Percentiles rank a stretch among this genome's conserved stretches.
These are phyloP conservation scores for Zaprionus bogoriensis DNA, from an alignment of 2,888 invertebrate genomes.

Conservation along the genomic window DNA sequence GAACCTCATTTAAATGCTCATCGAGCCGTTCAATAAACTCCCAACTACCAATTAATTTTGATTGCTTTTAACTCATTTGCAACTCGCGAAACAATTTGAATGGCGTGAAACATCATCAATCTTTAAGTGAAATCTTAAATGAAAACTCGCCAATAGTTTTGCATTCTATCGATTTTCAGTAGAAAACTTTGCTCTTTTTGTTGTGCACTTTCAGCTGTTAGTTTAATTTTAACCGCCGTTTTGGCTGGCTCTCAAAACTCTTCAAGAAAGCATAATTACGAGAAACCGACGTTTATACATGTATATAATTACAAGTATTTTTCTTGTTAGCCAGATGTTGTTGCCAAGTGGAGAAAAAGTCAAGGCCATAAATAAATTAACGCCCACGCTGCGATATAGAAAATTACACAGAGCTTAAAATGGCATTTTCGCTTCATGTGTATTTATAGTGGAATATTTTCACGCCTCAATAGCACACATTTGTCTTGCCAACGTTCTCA, in stretches of 20 bases:
- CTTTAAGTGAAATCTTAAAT: conserved; percentile 18
- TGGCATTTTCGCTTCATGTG: conserved; percentile 37
- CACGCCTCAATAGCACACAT: conserved; percentile 75
- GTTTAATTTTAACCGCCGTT: no score
- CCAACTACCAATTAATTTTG: neutral
- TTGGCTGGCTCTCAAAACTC: neutral
- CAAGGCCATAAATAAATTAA: conserved; percentile 61
- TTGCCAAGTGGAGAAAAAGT: conserved; percentile 8
- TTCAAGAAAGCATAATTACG: no score
- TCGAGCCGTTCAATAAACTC: no score
- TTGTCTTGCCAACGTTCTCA: conserved; percentile 68
- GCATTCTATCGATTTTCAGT: no score
- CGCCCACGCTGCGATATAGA: conserved; percentile 41
- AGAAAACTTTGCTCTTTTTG: neutral
- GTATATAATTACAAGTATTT: neutral
- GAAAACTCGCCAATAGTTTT: neutral
- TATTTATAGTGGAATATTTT: conserved; percentile 76
- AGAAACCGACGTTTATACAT: no score
- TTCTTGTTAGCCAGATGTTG: conserved; percentile 4
- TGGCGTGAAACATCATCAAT: conserved; percentile 22
- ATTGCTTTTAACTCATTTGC: neutral
- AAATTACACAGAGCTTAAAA: conserved; percentile 59
- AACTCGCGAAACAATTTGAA: neutral
- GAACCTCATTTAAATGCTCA: no score
- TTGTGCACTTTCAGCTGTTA: no score